These are phyloP conservation scores for Spodoptera picta DNA, from an alignment of 2,888 invertebrate species.

Conservation along the genomic window DNA sequence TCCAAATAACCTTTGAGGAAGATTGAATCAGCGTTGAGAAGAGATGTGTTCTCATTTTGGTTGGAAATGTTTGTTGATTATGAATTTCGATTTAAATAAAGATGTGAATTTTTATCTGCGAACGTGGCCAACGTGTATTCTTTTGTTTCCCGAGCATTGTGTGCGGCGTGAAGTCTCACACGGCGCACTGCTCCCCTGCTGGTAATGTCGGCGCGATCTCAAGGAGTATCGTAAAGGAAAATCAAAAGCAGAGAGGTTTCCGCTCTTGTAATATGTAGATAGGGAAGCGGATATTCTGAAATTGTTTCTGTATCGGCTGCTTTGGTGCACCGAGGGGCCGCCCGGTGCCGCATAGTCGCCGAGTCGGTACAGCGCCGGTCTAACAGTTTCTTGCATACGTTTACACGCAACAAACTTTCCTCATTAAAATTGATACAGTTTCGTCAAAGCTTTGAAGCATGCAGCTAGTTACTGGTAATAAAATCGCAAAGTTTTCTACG, in stretches of 20 bases:
- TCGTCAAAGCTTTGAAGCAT: conserved; percentile 29
- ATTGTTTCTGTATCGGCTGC: conserved; percentile 41
- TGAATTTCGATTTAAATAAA: conserved; percentile 9
- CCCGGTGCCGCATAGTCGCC: no score
- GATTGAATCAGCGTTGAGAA: conserved; percentile 25
- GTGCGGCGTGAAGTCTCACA: background rate
- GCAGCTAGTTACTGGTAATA: conserved; percentile 2
- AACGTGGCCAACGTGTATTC: background rate
- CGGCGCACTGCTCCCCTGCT: conserved; percentile 5
- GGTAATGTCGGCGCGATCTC: background rate
- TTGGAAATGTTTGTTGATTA: conserved; percentile 22
- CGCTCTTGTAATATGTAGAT: conserved; percentile 34
- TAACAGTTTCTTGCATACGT: conserved; percentile 43
- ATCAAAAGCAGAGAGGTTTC: conserved; percentile 13
- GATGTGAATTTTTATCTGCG: background rate
- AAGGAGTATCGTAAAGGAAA: conserved; percentile 11
- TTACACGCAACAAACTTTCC: conserved; percentile 42
- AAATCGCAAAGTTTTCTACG: background rate
- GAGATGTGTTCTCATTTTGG: conserved; percentile 21
- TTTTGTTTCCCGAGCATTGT: conserved; percentile 1
- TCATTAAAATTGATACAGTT: conserved; percentile 45
- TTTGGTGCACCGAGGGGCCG: conserved; percentile 13
- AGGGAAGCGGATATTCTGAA: conserved; percentile 27
- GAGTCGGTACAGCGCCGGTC: conserved; percentile 7
- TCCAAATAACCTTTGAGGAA: conserved; percentile 23